Conservation (phyloP, 2,113 vertebrate genomes). For the Antigone vipio region DNA sequence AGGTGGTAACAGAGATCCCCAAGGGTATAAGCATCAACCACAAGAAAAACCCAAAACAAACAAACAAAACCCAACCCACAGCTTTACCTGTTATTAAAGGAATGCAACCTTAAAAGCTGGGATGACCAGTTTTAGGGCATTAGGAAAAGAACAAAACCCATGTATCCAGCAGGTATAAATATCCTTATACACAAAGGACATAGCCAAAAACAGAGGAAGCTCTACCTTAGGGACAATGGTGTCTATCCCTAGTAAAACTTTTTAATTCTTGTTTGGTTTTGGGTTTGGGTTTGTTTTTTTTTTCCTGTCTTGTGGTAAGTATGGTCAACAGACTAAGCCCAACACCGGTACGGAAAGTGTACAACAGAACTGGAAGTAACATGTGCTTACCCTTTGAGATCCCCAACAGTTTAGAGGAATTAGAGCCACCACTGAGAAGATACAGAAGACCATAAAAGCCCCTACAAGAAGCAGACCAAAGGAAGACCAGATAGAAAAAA, state of each 20-base stretch:
- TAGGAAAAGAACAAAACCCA: neutral
- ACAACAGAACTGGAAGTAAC: neutral
- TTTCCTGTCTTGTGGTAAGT: neutral
- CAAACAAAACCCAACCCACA: too few species aligned
- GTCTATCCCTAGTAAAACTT: fast-evolving
- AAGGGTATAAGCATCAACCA: neutral
- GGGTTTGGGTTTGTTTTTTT: neutral
- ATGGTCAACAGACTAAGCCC: neutral
- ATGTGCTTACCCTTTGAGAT: neutral
- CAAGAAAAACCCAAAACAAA: too few species aligned
- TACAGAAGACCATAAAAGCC: neutral
- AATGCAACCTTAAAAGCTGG: neutral
- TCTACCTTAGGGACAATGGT: neutral
- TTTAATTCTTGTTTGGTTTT: neutral
- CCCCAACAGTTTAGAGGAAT: neutral
- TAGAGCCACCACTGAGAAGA: neutral
- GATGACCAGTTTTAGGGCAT: neutral
- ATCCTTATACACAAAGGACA: neutral
- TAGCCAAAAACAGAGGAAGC: neutral
- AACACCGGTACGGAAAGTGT: neutral
- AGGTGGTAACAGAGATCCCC: neutral
- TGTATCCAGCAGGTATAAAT: neutral
- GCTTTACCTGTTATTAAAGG: neutral
- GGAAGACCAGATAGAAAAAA: neutral
- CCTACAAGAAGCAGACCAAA: neutral